Evolutionary conservation across 2,113 vertebrate genomes (phyloP).

Genomic region (Otis tarda): DNA sequence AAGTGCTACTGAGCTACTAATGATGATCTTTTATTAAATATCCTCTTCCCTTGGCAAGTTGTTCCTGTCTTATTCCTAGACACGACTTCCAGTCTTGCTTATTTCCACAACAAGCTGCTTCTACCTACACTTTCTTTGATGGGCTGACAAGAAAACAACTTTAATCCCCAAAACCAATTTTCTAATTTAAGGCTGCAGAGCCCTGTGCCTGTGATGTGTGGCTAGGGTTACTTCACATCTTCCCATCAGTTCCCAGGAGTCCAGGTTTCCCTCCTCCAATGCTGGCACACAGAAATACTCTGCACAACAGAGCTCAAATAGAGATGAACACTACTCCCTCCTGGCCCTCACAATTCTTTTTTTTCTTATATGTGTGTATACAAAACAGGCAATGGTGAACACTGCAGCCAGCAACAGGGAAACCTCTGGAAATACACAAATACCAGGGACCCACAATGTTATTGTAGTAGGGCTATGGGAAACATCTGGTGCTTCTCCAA

Average conservation of each 20-base stretch:
- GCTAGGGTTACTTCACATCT: not conserved
- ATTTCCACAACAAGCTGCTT: not conserved
- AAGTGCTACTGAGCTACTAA: not conserved
- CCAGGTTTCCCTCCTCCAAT: not conserved
- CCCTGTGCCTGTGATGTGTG: rapidly evolving
- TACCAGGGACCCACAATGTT: not conserved
- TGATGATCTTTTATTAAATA: not conserved
- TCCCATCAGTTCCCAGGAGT: not conserved
- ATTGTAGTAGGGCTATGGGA: not conserved
- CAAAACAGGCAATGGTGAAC: not conserved
- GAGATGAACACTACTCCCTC: not conserved
- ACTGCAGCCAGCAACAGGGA: not conserved
- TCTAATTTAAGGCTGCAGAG: not conserved
- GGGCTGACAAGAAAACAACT: not conserved
- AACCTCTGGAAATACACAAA: not conserved
- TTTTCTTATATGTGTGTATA: not conserved
- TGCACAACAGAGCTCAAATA: not conserved
- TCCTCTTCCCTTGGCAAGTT: not conserved
- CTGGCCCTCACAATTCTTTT: not conserved
- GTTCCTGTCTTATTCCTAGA: not conserved
- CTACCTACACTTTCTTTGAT: not conserved
- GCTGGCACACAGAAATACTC: not conserved
- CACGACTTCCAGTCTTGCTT: not conserved
- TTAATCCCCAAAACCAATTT: not conserved
- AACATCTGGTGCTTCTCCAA: not conserved